Base-by-base conservation (phyloP, 2,797 vertebrate species). In the Karalla daura region DNA sequence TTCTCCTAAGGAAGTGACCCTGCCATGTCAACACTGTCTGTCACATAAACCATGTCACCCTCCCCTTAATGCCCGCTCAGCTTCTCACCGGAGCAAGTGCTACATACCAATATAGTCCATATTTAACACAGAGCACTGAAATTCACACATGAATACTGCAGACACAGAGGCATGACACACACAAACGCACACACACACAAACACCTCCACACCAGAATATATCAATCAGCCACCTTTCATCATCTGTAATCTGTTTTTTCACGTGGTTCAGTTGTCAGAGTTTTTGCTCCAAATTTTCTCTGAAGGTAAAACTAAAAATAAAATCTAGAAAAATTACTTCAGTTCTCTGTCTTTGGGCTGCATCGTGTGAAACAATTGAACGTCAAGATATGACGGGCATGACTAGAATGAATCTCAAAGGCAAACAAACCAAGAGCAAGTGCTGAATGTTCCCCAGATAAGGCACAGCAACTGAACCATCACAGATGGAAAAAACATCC, bases 231-330 rank as follows among this genome's bases (percentile, higher is more conserved):
- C 89, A 84, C 87, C 78, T 85, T 54, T 78, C 86, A 84, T 92
- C 86, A 88, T 85, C 76, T 86, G 25, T 61, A 81, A 91, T 87
- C 79, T 89, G 93, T 95, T 95, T 95, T 95, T 95, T 95, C 93
- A 93, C 86, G 91, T 95, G 94, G 94, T 95, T 95, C 94, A 95
- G 94, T 95, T 95, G 94, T 95, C 93, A 93, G 92, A 94, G 92
- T 94, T 93, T 91, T 85, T 66, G 70, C 76, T 82, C 77, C 65
- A 84, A 89, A 85, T 81, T 86, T 59, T 37, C 64, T 37, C 64
- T 54, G 10, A 82, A 63, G 60, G 65, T 83, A 72, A 70, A 76
- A 76, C 60, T 63, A 63, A 18, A 70, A 62, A 32, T 76, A 69
- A 27, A 36, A 74, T 70, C 50, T 28, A 78, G 76, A 74, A 74